Evolutionary conservation across 2,888 invertebrate species (phyloP).

Genomic region (Anoncus sp.): DNA sequence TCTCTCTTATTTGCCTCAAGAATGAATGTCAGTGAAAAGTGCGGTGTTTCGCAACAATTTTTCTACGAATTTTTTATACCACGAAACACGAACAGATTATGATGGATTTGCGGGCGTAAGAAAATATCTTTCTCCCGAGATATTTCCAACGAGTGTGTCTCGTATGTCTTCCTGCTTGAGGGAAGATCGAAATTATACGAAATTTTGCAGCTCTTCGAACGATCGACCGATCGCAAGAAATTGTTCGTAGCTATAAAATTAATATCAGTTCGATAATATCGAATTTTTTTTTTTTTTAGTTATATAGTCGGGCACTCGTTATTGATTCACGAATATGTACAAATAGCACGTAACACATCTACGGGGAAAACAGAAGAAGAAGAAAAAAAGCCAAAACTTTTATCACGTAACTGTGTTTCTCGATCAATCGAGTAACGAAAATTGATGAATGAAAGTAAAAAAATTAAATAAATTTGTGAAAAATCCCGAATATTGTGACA

Average conservation of each 20-base stretch:
- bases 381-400: constrained; percentile 42
- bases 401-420: constrained; percentile 19
- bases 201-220: constrained; percentile 15
- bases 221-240: constrained; percentile 14
- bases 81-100: constrained; percentile 1
- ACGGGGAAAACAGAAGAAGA: background rate
- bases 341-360: constrained; percentile 36
- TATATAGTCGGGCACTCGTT: constrained; percentile 22
- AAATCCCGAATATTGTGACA: constrained; percentile 28
- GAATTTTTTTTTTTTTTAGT: constrained; percentile 30
- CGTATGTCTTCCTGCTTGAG: background rate
- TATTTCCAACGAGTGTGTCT: constrained; percentile 17
- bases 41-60: constrained; percentile 47
- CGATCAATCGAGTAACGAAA: constrained; percentile 7
- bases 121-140: background rate
- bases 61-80: constrained; percentile 61
- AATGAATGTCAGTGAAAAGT: constrained; percentile 11
- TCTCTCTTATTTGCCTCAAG: constrained; percentile 5
- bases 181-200: constrained; percentile 1
- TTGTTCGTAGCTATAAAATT: constrained; percentile 8
- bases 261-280: constrained; percentile 25
- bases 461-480: constrained; percentile 18
- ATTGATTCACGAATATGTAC: constrained; percentile 48
- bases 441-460: constrained; percentile 9
- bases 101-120: background rate